Base-by-base conservation (phyloP, 1,140 invertebrate genomes). In the Drosophila watanabei region DNA sequence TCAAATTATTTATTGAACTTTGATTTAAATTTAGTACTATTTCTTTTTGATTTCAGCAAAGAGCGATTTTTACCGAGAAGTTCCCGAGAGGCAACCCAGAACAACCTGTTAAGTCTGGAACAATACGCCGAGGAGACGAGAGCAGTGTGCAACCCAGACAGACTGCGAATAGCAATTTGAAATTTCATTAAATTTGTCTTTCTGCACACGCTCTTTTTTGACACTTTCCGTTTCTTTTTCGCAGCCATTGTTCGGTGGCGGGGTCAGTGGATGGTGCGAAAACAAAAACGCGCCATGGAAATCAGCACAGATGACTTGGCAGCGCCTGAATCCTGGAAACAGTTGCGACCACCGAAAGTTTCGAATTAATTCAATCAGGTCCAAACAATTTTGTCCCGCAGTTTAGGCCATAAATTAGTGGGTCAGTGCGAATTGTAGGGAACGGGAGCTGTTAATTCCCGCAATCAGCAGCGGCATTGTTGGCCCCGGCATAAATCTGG, bases 181-280 rank as follows among this genome's bases (percentile, higher is more conserved):
- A 88, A 89, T 88, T 88, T 88, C 85, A 88, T 88, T 88, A 85
- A 89, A 85, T 89, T 88, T 88, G 75, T 80, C 85, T 72, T 72
- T 83, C 78, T 69, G 75, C 58, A 57, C 49, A 70, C 69, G 52
- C 69, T 39, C 46, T 28, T 24, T 28, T 58, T 37, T 51, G 52
- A 13, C 66, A 43, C 70, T 51, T 59, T 73, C 32, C 24, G n/a
- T 51, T 72, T 72, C 68, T n/a, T 49, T 51, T 30, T 59, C 14
- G 43, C 30, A 41, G 58, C 68, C 51, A 85, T 85, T 81, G 77
- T 79, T 79, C 9, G 41, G 24, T 41, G 54, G 11, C 28, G 41
- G 32, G 13, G 13, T 24, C 70, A 58, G 60, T 58, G 59, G 48
- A 66, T 72, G 68, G 66, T 72, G 66, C 32, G 70, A 72, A 72